These are phyloP conservation scores for Sphecodes monilicornis DNA, from an alignment of 2,888 invertebrate species.

Conservation along the genomic window DNA sequence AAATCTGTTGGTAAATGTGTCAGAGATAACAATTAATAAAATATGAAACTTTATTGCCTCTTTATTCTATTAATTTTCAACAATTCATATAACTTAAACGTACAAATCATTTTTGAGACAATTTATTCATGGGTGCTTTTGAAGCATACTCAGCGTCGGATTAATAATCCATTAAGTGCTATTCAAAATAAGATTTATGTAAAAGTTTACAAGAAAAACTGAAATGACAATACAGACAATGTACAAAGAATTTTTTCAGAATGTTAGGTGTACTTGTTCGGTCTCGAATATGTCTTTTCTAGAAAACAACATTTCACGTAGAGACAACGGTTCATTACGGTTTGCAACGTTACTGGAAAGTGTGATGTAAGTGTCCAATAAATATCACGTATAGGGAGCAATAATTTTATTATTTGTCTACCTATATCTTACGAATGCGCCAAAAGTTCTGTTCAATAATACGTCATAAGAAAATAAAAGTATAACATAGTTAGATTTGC, in stretches of 20 bases:
- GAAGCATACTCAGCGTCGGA: neutral
- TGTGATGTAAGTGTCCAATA: conserved; percentile 19
- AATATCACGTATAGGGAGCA: conserved; percentile 54
- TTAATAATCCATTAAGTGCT: neutral
- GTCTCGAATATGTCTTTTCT: neutral
- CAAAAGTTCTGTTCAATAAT: conserved; percentile 41
- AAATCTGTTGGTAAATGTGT: neutral
- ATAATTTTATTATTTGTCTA: conserved; percentile 70
- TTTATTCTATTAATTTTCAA: neutral
- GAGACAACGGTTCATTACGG: neutral
- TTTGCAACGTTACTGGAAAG: neutral
- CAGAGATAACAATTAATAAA: neutral
- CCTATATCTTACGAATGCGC: conserved; percentile 58
- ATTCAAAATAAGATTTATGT: neutral
- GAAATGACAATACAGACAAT: neutral
- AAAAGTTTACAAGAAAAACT: neutral
- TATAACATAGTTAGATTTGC: conserved; percentile 57
- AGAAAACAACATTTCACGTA: conserved; percentile 1
- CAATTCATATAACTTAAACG: neutral
- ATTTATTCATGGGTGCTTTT: neutral
- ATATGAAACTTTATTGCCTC: neutral
- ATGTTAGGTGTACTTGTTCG: neutral
- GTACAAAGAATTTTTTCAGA: neutral
- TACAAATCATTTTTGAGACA: neutral
- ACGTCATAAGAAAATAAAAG: conserved; percentile 63